Base-by-base conservation (phyloP, 1,140 invertebrate genomes). In the Saccostrea echinata region DNA sequence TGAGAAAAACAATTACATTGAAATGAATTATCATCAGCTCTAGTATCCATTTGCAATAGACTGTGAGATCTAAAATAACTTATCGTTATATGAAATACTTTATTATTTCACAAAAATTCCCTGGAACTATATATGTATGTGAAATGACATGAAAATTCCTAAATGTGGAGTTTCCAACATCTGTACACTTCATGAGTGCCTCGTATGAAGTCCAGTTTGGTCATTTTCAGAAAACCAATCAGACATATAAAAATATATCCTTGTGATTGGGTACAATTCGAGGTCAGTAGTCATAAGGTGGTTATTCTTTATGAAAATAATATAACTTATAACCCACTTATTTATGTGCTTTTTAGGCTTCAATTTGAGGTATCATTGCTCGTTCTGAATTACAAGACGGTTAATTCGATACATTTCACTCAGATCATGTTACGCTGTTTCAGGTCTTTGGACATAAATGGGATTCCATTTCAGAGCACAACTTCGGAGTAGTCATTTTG, bases 131-230 rank as follows among this genome's bases (percentile, higher is more conserved):
- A 83, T 53, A 52, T 91, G 2, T 84, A 94, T 90, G 95, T 96
- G 8, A 87, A 94, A 24, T 96, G 96, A 96, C 92, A 95, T 88
- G 96, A 96, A 91, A 96, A 90, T 95, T 96, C 86, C 91, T 96
- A 16, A 96, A 96, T 88, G 95, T 95, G 6, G 95, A 96, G 90
- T 96, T 96, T 90, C 95, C 95, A 24, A 94, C 95, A 21, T 94
- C 94, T 88, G 90, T 96, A 6, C 88, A 94, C 30, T 90, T 94
- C 9, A 89, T 90, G 8, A 88, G 94, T 24, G 95, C 95, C 11
- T 94, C 95, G 0, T 96, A 95, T 92, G 96, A 96, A 81, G 95
- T 95, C 76, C 96, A 96, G 90, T 96, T 94, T 94, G 96, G 96
- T 9, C 94, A 95, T 88, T 61, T 96, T 9, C 92, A 94, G 87